phyloP scores from a whole-genome alignment of 2,888 invertebrate genomes.

The Eupsilia transversa region DNA sequence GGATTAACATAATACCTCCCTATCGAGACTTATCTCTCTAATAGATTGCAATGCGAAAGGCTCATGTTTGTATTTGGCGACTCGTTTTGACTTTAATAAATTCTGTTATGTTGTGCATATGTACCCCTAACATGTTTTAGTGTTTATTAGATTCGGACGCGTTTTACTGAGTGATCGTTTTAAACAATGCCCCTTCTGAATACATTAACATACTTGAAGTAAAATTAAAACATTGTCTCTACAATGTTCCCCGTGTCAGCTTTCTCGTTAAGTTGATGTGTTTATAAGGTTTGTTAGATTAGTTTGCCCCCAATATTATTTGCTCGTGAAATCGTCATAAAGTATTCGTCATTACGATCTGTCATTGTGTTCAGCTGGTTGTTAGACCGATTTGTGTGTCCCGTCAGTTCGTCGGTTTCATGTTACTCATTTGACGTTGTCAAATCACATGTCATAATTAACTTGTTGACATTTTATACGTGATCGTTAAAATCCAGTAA shows the following conservation, averaged over 20 bases:
- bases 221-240: conserved; percentile 50
- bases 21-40: conserved; percentile 87
- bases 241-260: conserved; percentile 16
- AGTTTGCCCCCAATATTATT: conserved; percentile 49
- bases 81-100: conserved; percentile 84
- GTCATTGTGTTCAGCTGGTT: conserved; percentile 49
- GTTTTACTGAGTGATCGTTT: conserved; percentile 74
- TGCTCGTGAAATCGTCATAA: conserved; percentile 51
- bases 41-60: conserved; percentile 89
- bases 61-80: conserved; percentile 87
- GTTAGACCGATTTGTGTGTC: conserved; percentile 48
- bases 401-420: conserved; percentile 41
- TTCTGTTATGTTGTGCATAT: conserved; percentile 83
- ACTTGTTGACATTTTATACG: conserved; percentile 54
- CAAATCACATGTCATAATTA: conserved; percentile 55
- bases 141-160: conserved; percentile 76
- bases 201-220: conserved; percentile 58
- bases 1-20: conserved; percentile 88
- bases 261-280: conserved; percentile 48
- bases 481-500: conserved; percentile 46
- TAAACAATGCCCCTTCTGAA: conserved; percentile 59
- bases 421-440: conserved; percentile 46
- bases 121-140: conserved; percentile 72
- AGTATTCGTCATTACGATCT: conserved; percentile 56
- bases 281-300: conserved; percentile 53